Conservation (phyloP, 2,888 invertebrate species). For the Blera fallax region DNA sequence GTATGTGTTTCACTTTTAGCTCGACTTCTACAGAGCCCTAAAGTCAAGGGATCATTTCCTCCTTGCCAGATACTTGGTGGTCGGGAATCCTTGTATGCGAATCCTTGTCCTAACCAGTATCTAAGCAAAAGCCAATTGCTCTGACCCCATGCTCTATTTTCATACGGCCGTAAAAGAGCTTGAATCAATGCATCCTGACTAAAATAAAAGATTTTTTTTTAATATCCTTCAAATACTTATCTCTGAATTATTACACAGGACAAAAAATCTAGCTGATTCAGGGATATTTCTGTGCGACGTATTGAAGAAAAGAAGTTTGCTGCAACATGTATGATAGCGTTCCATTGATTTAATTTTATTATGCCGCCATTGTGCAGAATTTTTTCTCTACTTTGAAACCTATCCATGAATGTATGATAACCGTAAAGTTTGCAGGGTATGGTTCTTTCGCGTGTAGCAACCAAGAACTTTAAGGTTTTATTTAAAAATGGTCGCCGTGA, state of each 20-base stretch:
- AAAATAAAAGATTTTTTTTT: slow-evolving; percentile 30
- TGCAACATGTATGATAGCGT: too few species aligned
- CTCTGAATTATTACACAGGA: neutral
- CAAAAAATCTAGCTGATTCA: neutral
- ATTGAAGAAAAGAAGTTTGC: too few species aligned
- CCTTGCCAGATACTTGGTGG: slow-evolving; percentile 84
- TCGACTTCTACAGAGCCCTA: slow-evolving; percentile 79
- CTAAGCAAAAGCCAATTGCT: slow-evolving; percentile 92
- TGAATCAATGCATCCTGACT: slow-evolving; percentile 86
- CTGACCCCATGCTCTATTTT: slow-evolving; percentile 92
- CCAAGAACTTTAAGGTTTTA: too few species aligned
- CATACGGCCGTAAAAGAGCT: slow-evolving; percentile 89
- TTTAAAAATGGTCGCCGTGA: too few species aligned
- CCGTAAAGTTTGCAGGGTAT: too few species aligned
- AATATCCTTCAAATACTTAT: neutral
- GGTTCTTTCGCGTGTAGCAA: too few species aligned
- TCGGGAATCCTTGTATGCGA: slow-evolving; percentile 87
- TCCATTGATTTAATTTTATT: too few species aligned
- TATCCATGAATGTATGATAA: too few species aligned
- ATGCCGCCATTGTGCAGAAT: too few species aligned
- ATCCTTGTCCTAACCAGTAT: slow-evolving; percentile 93
- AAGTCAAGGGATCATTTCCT: slow-evolving; percentile 77
- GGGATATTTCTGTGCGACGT: too few species aligned
- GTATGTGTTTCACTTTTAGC: slow-evolving; percentile 81
- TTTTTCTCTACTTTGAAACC: too few species aligned